These are phyloP conservation scores for Pica pica DNA, from an alignment of 2,113 vertebrate species.

Conservation along the genomic window DNA sequence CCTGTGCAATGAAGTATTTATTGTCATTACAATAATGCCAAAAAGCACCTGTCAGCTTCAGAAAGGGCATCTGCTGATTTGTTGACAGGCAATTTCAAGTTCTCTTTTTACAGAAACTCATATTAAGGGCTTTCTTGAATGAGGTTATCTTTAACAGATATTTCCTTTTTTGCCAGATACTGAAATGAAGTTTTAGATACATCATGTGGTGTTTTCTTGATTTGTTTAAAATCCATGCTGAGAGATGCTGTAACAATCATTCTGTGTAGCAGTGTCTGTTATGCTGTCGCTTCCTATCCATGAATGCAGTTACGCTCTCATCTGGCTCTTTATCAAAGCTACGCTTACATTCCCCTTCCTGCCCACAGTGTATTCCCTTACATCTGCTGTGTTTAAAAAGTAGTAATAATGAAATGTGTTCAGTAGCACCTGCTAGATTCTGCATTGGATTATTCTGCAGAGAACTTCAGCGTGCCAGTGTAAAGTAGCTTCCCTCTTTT, in stretches of 20 bases:
- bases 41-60: slow-evolving; percentile 25
- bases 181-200: slow-evolving; percentile 38
- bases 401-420: neutral
- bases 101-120: slow-evolving; percentile 44
- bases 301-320: neutral
- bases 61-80: slow-evolving; percentile 43
- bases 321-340: neutral
- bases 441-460: neutral
- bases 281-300: neutral
- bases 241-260: neutral
- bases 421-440: neutral
- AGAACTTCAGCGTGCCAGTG: neutral
- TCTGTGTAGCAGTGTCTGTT: neutral
- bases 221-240: slow-evolving; percentile 10
- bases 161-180: slow-evolving; percentile 17
- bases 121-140: slow-evolving; percentile 16
- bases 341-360: neutral
- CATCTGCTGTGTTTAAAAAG: neutral
- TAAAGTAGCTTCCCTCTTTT: neutral
- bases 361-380: neutral
- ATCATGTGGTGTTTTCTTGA: slow-evolving; percentile 12
- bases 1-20: slow-evolving; percentile 13
- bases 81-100: slow-evolving; percentile 41
- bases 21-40: slow-evolving; percentile 17
- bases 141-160: neutral